These are phyloP conservation scores for Scaptomyza flava DNA, from an alignment of 2,888 invertebrate species.

Conservation along the genomic window DNA sequence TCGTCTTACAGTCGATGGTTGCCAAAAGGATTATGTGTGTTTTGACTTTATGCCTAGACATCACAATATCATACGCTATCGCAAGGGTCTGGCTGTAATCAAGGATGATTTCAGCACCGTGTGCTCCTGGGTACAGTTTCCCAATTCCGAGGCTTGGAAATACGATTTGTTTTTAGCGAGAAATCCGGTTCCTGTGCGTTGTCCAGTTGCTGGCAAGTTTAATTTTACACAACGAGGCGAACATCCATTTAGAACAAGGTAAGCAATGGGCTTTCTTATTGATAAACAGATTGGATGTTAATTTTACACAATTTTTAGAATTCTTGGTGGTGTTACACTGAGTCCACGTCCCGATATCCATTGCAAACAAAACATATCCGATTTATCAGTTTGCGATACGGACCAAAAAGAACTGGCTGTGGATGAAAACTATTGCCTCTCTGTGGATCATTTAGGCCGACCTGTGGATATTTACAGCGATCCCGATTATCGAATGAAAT, in stretches of 20 bases:
- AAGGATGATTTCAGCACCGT: conserved; percentile 96
- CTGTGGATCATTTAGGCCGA: conserved; percentile 97
- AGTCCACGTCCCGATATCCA: conserved; percentile 96
- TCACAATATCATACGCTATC: conserved; percentile 96
- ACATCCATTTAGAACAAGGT: conserved; percentile 92
- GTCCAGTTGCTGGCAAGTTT: conserved; percentile 98
- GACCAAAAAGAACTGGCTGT: conserved; percentile 97
- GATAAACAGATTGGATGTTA: not conserved
- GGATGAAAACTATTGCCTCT: conserved; percentile 97
- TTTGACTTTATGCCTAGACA: conserved; percentile 98
- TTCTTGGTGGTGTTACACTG: conserved; percentile 97
- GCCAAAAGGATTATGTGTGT: conserved; percentile 98
- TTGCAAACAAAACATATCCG: conserved; percentile 97
- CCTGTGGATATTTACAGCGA: conserved; percentile 98
- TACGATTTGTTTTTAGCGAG: conserved; percentile 93
- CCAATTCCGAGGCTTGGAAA: conserved; percentile 93
- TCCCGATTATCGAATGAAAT: conserved; percentile 98
- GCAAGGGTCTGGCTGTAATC: conserved; percentile 94
- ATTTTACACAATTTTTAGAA: conserved; percentile 85
- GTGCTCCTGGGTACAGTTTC: conserved; percentile 97
- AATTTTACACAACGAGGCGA: conserved; percentile 97
- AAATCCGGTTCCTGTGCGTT: conserved; percentile 95
- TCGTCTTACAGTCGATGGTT: conserved; percentile 96
- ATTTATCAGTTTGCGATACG: conserved; percentile 97
- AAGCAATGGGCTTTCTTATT: conserved; percentile 12